These are phyloP conservation scores for Copidosoma aretas DNA, from an alignment of 2,888 invertebrate species.

Conservation along the genomic window DNA sequence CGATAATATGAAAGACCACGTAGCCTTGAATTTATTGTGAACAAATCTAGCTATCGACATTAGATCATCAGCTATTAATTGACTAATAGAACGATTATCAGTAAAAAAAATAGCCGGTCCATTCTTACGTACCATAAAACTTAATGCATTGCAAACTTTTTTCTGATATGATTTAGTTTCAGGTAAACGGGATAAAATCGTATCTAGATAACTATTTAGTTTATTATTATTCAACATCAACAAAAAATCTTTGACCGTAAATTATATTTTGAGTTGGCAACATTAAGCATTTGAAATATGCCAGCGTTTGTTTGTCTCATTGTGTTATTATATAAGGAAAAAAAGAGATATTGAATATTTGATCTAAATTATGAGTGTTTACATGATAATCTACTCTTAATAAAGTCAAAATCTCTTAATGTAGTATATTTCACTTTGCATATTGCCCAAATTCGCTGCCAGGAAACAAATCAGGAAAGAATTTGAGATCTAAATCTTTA, in stretches of 20 bases:
- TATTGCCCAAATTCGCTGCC: conserved; percentile 42
- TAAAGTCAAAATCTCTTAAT: conserved; percentile 42
- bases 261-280: conserved; percentile 38
- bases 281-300: conserved; percentile 43
- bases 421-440: neutral
- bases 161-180: no score
- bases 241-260: conserved; percentile 33
- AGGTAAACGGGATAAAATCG: no score
- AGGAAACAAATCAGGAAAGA: conserved; percentile 45
- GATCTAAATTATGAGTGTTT: conserved; percentile 44
- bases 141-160: no score
- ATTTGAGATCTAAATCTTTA: conserved; percentile 43
- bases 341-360: conserved; percentile 47
- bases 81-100: conserved; percentile 40
- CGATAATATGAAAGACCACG: conserved; percentile 49
- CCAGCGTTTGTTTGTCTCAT: conserved; percentile 43
- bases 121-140: no score
- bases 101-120: no score
- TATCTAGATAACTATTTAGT: conserved; percentile 35
- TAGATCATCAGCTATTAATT: conserved; percentile 51
- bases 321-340: conserved; percentile 44
- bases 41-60: conserved; percentile 51
- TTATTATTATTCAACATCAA: conserved; percentile 34
- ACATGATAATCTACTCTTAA: conserved; percentile 43
- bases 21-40: conserved; percentile 50